phyloP scores from a whole-genome alignment of 2,113 vertebrate genomes.

The Pica pica region DNA sequence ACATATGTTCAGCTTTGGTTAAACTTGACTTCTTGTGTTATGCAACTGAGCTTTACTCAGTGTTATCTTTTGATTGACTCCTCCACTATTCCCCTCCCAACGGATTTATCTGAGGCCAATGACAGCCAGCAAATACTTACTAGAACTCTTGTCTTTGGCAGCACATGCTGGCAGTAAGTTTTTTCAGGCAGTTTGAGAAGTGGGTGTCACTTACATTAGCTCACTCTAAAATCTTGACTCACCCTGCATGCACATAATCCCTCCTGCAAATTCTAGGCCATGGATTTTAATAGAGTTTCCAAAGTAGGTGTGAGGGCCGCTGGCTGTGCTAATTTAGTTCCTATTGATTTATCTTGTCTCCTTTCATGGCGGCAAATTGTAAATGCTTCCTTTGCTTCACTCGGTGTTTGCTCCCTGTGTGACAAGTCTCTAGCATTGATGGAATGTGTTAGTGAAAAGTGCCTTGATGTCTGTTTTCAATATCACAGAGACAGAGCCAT shows the following conservation, averaged over 20 bases:
- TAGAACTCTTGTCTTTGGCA: conserved; percentile 42
- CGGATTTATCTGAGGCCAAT: conserved; percentile 14
- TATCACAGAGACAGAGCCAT: background rate
- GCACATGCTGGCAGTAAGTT: conserved; percentile 8
- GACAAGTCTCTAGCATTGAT: conserved; percentile 36
- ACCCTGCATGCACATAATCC: conserved; percentile 21
- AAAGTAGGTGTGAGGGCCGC: conserved; percentile 40
- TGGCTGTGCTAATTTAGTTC: conserved; percentile 53
- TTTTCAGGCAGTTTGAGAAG: conserved; percentile 60
- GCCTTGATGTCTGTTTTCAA: conserved; percentile 4
- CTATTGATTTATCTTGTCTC: conserved; percentile 59
- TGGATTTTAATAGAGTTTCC: conserved; percentile 54
- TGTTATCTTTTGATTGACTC: conserved; percentile 56
- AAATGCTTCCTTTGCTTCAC: conserved; percentile 38
- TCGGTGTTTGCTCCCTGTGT: background rate
- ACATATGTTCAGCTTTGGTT: conserved; percentile 4
- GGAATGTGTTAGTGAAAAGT: conserved; percentile 45
- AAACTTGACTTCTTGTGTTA: conserved; percentile 42
- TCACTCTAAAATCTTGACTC: conserved; percentile 41
- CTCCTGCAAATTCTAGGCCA: conserved; percentile 45
- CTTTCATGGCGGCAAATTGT: conserved; percentile 45
- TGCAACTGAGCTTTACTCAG: conserved; percentile 24
- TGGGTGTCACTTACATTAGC: conserved; percentile 55
- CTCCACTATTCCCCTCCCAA: conserved; percentile 12
- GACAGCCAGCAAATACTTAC: conserved; percentile 33